Conservation (phyloP, 1,140 invertebrate genomes). For the Heliconius himera region DNA sequence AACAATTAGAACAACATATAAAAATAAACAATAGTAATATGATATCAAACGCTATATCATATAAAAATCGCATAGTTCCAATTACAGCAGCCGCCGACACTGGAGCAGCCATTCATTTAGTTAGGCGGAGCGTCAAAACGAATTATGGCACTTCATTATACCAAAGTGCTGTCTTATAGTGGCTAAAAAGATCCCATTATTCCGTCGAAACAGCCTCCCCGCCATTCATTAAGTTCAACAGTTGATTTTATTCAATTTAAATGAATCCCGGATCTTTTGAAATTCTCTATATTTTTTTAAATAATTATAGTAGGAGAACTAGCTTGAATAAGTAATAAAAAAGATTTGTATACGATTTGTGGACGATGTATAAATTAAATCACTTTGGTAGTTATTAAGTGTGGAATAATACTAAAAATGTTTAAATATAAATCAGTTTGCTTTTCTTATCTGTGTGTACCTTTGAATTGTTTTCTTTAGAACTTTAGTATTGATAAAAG, state of each 20-base stretch:
- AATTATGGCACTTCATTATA: constrained; percentile 69
- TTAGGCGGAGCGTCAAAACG: constrained; percentile 61
- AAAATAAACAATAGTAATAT: not conserved
- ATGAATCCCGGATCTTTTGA: constrained; percentile 20
- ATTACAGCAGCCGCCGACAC: constrained; percentile 48
- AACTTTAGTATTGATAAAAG: no score
- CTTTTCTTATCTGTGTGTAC: no score
- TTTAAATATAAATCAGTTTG: no score
- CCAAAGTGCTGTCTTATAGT: constrained; percentile 66
- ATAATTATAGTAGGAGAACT: not conserved
- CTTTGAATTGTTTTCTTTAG: not conserved
- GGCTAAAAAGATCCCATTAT: constrained; percentile 63
- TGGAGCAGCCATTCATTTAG: constrained; percentile 51
- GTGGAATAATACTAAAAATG: no score
- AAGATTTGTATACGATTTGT: no score
- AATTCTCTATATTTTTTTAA: not conserved
- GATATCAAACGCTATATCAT: constrained; percentile 35
- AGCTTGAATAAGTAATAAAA: not conserved
- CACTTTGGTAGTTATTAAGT: no score
- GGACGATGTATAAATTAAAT: no score
- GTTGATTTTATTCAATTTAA: constrained; percentile 42
- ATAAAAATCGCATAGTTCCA: constrained; percentile 53
- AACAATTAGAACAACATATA: no score
- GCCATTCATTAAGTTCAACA: constrained; percentile 51
- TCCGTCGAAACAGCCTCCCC: constrained; percentile 43